Evolutionary conservation across 2,113 vertebrate genomes (phyloP).

Genomic region (Ceyx margarethae): DNA sequence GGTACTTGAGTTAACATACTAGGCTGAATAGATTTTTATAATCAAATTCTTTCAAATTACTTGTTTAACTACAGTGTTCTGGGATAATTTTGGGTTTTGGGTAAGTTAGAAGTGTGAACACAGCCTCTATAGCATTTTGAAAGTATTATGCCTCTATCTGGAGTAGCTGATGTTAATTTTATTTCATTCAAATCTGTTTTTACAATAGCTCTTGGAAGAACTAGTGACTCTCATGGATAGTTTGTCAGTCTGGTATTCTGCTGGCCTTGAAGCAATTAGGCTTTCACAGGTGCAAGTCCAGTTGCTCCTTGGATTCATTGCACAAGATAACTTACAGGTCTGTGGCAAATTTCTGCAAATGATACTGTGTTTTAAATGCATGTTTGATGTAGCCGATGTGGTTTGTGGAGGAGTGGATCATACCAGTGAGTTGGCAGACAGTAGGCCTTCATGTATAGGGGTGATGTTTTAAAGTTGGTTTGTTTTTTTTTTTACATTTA

Average conservation of each 20-base stretch:
- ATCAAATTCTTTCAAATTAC: neutral
- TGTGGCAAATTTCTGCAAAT: slow-evolving; percentile 16
- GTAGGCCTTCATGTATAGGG: neutral
- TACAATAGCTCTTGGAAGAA: slow-evolving; percentile 84
- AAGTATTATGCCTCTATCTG: neutral
- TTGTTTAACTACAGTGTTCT: neutral
- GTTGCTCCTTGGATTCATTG: slow-evolving; percentile 94
- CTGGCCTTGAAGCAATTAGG: slow-evolving; percentile 81
- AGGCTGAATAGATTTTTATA: neutral
- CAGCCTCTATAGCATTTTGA: neutral
- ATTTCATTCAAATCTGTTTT: neutral
- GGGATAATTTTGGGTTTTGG: neutral
- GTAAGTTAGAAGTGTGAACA: neutral
- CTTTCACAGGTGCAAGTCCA: slow-evolving; percentile 91
- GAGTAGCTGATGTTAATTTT: neutral
- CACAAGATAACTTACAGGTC: slow-evolving; percentile 90
- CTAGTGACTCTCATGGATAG: slow-evolving; percentile 89
- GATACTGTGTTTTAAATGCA: neutral
- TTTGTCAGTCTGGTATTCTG: slow-evolving; percentile 89
- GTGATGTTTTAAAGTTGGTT: neutral
- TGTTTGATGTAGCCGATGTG: neutral
- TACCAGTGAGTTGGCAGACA: neutral
- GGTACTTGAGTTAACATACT: neutral
- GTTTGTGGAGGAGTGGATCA: neutral
- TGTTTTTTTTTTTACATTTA: neutral